phyloP scores from a whole-genome alignment of 2,113 vertebrate genomes.

The Daboia siamensis region DNA sequence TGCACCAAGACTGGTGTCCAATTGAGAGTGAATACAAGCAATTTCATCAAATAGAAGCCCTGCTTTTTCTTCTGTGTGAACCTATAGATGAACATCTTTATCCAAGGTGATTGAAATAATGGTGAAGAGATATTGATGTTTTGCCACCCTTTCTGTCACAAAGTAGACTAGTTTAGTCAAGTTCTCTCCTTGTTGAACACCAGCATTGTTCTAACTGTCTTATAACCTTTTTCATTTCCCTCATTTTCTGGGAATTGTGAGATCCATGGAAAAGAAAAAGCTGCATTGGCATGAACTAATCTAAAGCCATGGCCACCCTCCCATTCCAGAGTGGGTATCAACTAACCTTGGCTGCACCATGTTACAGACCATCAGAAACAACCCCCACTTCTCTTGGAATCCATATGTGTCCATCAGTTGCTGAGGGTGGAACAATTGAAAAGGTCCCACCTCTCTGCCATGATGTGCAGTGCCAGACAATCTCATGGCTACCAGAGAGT shows the following conservation, averaged over 20 bases:
- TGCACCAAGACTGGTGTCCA: neutral
- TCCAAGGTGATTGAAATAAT: neutral
- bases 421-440: neutral
- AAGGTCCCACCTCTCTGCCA: neutral
- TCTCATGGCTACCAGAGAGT: neutral
- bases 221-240: neutral
- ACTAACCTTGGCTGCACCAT: neutral
- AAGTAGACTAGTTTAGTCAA: neutral
- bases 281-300: neutral
- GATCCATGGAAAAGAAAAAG: neutral
- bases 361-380: neutral
- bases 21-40: neutral
- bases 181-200: neutral
- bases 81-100: neutral
- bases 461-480: neutral
- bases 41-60: neutral
- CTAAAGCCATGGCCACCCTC: neutral
- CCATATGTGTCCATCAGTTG: neutral
- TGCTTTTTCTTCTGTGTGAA: neutral
- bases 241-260: neutral
- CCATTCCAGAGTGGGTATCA: neutral
- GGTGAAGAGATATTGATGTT: neutral
- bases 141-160: neutral
- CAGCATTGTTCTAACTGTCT: neutral
- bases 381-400: neutral